Percentiles rank a stretch among this genome's conserved stretches.
Conservation (phyloP, 2,888 invertebrate species). For the Eledona agricola region DNA sequence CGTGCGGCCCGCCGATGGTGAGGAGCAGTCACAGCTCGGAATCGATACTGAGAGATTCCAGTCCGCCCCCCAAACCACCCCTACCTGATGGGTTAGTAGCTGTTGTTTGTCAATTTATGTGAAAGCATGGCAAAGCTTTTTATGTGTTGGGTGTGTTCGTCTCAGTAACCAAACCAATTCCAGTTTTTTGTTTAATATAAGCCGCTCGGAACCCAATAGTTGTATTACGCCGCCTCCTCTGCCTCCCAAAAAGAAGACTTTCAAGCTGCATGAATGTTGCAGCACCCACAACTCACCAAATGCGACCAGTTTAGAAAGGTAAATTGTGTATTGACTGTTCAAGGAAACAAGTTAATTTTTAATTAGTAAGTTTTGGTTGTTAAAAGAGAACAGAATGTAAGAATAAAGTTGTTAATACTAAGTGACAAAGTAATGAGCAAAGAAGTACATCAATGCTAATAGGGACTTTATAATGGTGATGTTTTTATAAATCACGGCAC, state of each 20-base stretch:
- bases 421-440: no score
- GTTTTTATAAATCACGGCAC: no score
- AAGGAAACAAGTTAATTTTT: no score
- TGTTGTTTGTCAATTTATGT: slow-evolving; percentile 9
- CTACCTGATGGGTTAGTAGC: slow-evolving; percentile 67
- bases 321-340: slow-evolving; percentile 28
- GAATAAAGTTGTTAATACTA: no score
- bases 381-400: no score
- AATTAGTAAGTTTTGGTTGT: no score
- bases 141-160: slow-evolving; percentile 5
- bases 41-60: slow-evolving; percentile 76
- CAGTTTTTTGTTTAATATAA: slow-evolving; percentile 42
- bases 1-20: slow-evolving; percentile 60
- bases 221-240: slow-evolving; percentile 77
- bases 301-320: slow-evolving; percentile 73
- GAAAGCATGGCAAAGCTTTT: background rate
- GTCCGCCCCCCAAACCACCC: slow-evolving; percentile 88
- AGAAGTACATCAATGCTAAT: no score
- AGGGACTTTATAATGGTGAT: no score
- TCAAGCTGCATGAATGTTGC: slow-evolving; percentile 63
- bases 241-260: slow-evolving; percentile 75
- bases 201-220: slow-evolving; percentile 45
- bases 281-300: slow-evolving; percentile 68
- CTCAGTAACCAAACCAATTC: slow-evolving; percentile 17
- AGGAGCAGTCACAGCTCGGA: slow-evolving; percentile 84